Percentiles rank a stretch among this genome's conserved stretches.
phyloP scores from a whole-genome alignment of 2,113 vertebrate genomes.

The Poecile atricapillus region DNA sequence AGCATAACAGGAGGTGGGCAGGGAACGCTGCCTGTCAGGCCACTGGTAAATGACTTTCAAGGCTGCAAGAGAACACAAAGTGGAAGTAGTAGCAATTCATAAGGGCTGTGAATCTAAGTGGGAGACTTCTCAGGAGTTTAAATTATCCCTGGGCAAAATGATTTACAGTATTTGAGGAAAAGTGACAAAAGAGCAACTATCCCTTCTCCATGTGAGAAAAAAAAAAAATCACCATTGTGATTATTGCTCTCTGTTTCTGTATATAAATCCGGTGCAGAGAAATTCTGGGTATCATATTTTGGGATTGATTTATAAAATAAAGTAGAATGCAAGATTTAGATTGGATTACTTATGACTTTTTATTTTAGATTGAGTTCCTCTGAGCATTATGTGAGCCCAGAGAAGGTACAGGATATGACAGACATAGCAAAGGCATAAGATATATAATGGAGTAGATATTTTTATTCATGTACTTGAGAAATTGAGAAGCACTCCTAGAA shows the following conservation, averaged over 20 bases:
- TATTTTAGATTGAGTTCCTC: background rate
- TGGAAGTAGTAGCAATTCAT: background rate
- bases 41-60: background rate
- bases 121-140: background rate
- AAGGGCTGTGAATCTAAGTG: background rate
- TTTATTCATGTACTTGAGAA: background rate
- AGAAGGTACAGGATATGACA: background rate
- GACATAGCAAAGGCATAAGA: background rate
- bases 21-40: background rate
- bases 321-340: background rate
- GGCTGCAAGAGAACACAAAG: background rate
- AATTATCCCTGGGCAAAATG: background rate
- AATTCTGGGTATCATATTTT: background rate
- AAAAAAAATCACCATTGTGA: background rate
- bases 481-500: background rate
- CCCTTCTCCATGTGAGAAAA: background rate
- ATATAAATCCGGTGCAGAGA: background rate
- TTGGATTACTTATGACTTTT: background rate
- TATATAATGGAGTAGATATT: background rate
- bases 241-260: background rate
- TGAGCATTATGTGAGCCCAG: background rate
- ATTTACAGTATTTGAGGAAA: background rate
- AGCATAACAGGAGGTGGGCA: background rate
- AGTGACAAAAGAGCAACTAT: background rate
- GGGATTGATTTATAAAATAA: background rate